Base-by-base conservation (phyloP, 2,797 vertebrate genomes). In the Xerus rutilus region DNA sequence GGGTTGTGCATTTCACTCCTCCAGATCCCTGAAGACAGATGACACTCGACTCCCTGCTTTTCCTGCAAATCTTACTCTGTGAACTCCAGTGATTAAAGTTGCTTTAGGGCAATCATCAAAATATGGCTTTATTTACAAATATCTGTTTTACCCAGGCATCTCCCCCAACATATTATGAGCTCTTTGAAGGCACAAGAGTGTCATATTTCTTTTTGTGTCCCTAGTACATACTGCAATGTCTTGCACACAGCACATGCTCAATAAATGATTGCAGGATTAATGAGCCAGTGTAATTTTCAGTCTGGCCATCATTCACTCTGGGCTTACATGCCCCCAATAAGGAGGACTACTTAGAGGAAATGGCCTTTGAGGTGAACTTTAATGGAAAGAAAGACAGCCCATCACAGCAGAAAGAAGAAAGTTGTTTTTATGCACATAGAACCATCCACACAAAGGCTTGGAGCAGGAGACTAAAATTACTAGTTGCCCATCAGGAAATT, bases 401-500 rank as follows among this genome's bases (percentile, higher is more conserved):
- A 5, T n/a, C 74, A 77, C 4, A 93, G 49, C 57, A 92, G 65
- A 82, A 89, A 12, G 82, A 94, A 94, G 65, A 73, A 93, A 69
- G 67, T 62, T 76, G 54, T 88, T 94, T 96, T 86, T 81, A 86
- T 43, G n/a, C 65, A 81, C 74, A 18, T n/a, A 17, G 81, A 95
- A 64, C 21, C 35, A 89, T 47, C 25, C 78, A 88, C 79, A 83
- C 94, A 95, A 95, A 96, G 70, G 23, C 93, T 92, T 78, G 18
- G 82, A 92, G 85, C 2, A 0, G 73, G 21, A 93, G 65, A 92
- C 84, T 95, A 59, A 94, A 96, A 90, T 95, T 93, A 73, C 95
- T 87, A 85, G 81, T 73, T 96, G 28, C 39, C 94, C 89, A 94
- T 97, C 79, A 96, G 94, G 96, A 97, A 97, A 97, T 96, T 92